These are phyloP conservation scores for Thalassaphorura encarpata DNA, from an alignment of 1,140 invertebrate genomes.

Conservation along the genomic window DNA sequence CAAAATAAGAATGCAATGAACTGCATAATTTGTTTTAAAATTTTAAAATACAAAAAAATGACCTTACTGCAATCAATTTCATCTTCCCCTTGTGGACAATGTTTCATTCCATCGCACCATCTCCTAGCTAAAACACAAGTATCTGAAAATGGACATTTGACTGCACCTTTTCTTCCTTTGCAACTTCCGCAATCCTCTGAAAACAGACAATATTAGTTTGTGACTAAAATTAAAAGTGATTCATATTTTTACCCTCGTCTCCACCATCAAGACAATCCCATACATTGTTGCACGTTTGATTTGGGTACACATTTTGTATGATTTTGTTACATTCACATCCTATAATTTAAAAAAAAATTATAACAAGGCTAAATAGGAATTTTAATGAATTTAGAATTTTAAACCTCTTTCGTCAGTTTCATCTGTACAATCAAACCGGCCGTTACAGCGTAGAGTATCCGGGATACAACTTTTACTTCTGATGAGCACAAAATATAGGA, in stretches of 20 bases:
- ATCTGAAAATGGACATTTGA: background rate
- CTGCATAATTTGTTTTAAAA: background rate
- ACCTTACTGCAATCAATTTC: constrained; percentile 8
- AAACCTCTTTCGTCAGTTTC: constrained; percentile 61
- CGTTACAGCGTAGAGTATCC: constrained; percentile 52
- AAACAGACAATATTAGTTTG: background rate
- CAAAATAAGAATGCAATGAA: too few relatives aligned
- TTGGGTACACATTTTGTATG: constrained; percentile 31
- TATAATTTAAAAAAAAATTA: too few relatives aligned
- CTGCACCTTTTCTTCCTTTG: too few relatives aligned
- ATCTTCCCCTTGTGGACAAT: constrained; percentile 11
- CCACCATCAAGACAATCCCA: constrained; percentile 5
- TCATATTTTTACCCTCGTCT: background rate
- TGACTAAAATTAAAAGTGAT: background rate
- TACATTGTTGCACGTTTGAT: constrained; percentile 26
- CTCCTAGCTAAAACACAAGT: background rate
- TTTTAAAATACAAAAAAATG: background rate
- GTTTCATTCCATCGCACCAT: background rate
- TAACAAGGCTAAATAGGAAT: too few relatives aligned
- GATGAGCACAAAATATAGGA: background rate
- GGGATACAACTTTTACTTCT: constrained; percentile 39
- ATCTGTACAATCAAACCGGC: constrained; percentile 61
- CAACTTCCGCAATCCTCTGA: background rate
- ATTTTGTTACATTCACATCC: constrained; percentile 37
- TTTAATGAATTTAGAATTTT: too few relatives aligned